Percentiles rank a stretch among this genome's conserved stretches.
phyloP scores from a whole-genome alignment of 1,140 invertebrate species.

The Ceratina australensis region DNA sequence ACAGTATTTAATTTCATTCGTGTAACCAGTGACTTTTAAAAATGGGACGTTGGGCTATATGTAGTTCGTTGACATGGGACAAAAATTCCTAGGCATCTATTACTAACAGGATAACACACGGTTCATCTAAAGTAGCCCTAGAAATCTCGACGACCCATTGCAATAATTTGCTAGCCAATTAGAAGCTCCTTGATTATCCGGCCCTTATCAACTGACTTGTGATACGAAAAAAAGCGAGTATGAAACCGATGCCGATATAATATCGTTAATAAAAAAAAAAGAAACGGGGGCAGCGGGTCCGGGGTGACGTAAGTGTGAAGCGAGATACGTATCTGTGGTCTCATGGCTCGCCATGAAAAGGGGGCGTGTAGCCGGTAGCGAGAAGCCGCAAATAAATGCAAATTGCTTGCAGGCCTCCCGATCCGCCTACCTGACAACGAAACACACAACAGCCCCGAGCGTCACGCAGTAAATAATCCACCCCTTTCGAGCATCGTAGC shows the following conservation, averaged over 20 bases:
- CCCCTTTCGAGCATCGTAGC: constrained; percentile 53
- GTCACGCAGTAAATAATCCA: constrained; percentile 66
- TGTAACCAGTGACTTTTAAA: too few relatives aligned
- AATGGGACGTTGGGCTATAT: too few relatives aligned
- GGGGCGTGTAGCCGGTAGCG: constrained; percentile 48
- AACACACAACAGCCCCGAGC: constrained; percentile 33
- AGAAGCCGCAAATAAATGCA: constrained; percentile 61
- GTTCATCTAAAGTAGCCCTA: too few relatives aligned
- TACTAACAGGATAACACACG: too few relatives aligned
- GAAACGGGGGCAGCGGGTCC: constrained; percentile 4
- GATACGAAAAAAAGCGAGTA: neutral
- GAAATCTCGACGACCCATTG: too few relatives aligned
- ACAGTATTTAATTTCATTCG: too few relatives aligned
- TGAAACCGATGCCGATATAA: constrained; percentile 42
- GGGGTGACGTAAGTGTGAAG: constrained; percentile 53
- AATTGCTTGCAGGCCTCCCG: constrained; percentile 42
- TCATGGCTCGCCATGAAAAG: constrained; percentile 56
- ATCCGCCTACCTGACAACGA: constrained; percentile 57
- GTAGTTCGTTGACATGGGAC: too few relatives aligned
- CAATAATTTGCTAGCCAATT: too few relatives aligned
- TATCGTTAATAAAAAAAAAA: constrained; percentile 16
- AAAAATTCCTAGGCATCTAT: too few relatives aligned
- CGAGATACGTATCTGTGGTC: constrained; percentile 53
- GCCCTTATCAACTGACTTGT: too few relatives aligned
- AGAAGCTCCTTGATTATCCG: too few relatives aligned